A percentile compares a stretch with the other conserved stretches of the same genome.
phyloP scores from a whole-genome alignment of 2,113 vertebrate species.

The Sceloporus tristichus region DNA sequence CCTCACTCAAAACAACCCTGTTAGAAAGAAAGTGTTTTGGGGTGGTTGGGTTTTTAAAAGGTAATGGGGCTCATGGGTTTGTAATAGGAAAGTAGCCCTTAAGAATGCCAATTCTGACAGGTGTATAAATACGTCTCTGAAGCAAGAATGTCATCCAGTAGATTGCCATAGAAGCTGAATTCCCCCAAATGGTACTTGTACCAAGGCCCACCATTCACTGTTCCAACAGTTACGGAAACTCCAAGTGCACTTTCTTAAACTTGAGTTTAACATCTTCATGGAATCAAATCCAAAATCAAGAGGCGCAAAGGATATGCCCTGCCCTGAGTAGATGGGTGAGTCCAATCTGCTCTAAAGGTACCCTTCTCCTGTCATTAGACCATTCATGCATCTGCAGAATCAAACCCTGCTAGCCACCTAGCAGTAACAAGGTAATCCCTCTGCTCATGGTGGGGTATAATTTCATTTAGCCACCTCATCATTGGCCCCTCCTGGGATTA shows the following conservation, averaged over 20 bases:
- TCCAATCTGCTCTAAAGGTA: rapidly evolving
- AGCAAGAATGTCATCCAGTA: not conserved
- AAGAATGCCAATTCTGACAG: not conserved
- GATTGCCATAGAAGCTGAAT: not conserved
- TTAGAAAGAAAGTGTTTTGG: not conserved
- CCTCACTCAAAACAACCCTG: not conserved
- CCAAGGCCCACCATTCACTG: too few species aligned
- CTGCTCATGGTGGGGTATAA: not conserved
- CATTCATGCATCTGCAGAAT: not conserved
- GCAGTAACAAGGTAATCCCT: too few species aligned
- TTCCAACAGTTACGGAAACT: not conserved
- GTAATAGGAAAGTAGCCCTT: not conserved
- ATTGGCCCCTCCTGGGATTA: not conserved
- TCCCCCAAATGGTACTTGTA: not conserved
- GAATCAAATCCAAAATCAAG: not conserved
- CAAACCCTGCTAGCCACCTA: too few species aligned
- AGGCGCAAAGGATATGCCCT: not conserved
- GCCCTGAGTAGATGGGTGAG: not conserved
- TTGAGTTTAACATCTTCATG: not conserved
- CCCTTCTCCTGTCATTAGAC: not conserved
- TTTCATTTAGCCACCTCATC: slow-evolving; percentile 15
- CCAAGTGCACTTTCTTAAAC: not conserved
- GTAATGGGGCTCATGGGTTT: too few species aligned
- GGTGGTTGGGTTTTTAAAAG: not conserved
- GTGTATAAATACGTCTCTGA: not conserved